These are phyloP conservation scores for Rhinichthys klamathensis DNA, from an alignment of 2,113 vertebrate genomes.

Conservation along the genomic window DNA sequence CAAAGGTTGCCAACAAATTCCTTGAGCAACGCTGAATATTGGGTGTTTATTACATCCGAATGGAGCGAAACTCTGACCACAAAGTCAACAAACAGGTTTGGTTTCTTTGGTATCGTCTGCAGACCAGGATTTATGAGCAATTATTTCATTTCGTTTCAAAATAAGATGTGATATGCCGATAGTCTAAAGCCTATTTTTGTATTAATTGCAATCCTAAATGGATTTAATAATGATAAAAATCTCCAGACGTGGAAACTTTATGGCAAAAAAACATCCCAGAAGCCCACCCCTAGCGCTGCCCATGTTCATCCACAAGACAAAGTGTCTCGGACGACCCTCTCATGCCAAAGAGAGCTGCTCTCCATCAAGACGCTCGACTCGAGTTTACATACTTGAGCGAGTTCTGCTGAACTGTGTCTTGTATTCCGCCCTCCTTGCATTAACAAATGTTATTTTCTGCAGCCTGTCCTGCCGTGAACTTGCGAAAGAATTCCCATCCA, in stretches of 20 bases:
- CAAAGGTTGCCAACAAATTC: slow-evolving; percentile 16
- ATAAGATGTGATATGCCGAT: not conserved
- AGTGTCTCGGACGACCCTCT: not conserved
- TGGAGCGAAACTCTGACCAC: not conserved
- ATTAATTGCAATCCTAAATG: not conserved
- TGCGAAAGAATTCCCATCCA: slow-evolving; percentile 24
- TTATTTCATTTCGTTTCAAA: not conserved
- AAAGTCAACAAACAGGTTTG: not conserved
- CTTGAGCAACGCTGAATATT: not conserved
- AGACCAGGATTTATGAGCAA: not conserved
- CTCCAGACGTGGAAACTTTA: not conserved
- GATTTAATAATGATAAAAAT: not conserved
- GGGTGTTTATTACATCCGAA: slow-evolving; percentile 18
- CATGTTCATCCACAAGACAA: slow-evolving; percentile 10
- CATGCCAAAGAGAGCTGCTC: slow-evolving; percentile 37
- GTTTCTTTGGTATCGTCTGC: not conserved
- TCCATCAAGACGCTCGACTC: slow-evolving; percentile 26
- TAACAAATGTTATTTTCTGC: slow-evolving; percentile 52
- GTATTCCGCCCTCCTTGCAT: slow-evolving; percentile 27
- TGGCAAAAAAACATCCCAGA: not conserved
- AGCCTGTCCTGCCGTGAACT: slow-evolving; percentile 45
- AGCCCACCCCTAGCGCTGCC: not conserved
- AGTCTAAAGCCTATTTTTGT: not conserved
- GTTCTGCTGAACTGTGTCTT: slow-evolving; percentile 41
- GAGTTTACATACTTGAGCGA: slow-evolving; percentile 53